phyloP scores from a whole-genome alignment of 37 sponge, comb jelly and placozoan species.

The Eunapius fragilis region DNA sequence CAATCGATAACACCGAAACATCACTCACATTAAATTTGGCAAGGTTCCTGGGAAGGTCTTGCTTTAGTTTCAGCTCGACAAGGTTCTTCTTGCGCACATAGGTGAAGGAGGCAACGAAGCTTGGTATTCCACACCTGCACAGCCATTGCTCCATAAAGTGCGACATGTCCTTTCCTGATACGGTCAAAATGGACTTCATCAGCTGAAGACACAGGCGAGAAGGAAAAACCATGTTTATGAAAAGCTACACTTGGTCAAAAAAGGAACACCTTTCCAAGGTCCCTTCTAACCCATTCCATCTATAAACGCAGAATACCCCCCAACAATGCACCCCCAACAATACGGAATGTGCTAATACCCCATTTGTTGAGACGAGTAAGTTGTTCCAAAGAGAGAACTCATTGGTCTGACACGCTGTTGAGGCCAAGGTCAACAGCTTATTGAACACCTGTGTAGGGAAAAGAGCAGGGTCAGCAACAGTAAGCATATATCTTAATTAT shows the following conservation, averaged over 20 bases:
- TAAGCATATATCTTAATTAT: too few relatives aligned
- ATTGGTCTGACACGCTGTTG: conserved; percentile 49
- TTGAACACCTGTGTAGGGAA: conserved; percentile 82
- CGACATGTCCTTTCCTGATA: conserved; percentile 91
- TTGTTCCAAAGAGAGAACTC: conserved; percentile 64
- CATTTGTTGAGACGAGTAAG: conserved; percentile 69
- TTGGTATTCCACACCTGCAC: conserved; percentile 76
- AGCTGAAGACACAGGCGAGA: conserved; percentile 59
- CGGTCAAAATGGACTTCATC: conserved; percentile 83
- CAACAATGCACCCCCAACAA: too few relatives aligned
- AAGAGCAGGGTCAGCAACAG: too few relatives aligned
- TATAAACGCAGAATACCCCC: too few relatives aligned
- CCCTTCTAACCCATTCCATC: too few relatives aligned
- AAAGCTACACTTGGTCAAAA: neutral
- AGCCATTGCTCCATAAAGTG: conserved; percentile 91
- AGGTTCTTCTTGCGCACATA: conserved; percentile 94
- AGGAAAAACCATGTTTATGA: too few relatives aligned
- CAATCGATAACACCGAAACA: neutral
- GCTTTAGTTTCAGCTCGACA: conserved; percentile 85
- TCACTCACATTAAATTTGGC: conserved; percentile 78
- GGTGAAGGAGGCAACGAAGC: conserved; percentile 65
- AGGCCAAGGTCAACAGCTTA: conserved; percentile 79
- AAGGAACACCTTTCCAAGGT: too few relatives aligned
- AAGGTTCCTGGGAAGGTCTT: conserved; percentile 73
- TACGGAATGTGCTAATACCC: too few relatives aligned